Percentiles rank a stretch among this genome's conserved stretches.
phyloP scores from a whole-genome alignment of 2,113 vertebrate genomes.

The Neotoma lepida region DNA sequence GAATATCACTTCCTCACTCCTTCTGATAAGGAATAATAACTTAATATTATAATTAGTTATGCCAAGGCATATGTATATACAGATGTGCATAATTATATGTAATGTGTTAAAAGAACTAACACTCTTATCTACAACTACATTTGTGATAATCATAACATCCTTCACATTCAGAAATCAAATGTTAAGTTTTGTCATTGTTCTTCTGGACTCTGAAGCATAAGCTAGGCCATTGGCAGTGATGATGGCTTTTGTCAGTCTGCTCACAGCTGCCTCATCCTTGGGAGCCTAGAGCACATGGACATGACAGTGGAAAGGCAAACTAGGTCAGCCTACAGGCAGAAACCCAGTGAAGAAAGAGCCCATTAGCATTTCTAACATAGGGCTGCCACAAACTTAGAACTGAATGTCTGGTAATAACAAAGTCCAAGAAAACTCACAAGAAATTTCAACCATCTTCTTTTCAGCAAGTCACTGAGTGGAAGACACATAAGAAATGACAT shows the following conservation, averaged over 20 bases:
- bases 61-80: neutral
- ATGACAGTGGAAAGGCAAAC: neutral
- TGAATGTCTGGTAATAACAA: neutral
- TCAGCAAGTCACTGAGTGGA: neutral
- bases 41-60: neutral
- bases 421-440: neutral
- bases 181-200: neutral
- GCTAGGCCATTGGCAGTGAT: neutral
- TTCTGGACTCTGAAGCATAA: neutral
- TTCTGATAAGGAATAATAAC: neutral
- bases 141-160: neutral
- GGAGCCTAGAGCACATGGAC: neutral
- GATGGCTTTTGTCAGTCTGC: neutral
- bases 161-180: constrained; percentile 49
- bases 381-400: neutral
- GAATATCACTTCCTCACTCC: neutral
- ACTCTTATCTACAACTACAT: neutral
- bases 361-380: constrained; percentile 26
- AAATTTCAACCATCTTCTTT: neutral
- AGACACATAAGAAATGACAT: neutral
- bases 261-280: neutral
- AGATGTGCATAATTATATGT: neutral
- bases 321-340: constrained; percentile 34
- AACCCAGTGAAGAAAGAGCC: neutral
- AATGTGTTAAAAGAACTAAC: neutral